Percentiles rank a stretch among this genome's conserved stretches.
Conservation (phyloP, 2,113 vertebrate species). For the Falco punctatus region DNA sequence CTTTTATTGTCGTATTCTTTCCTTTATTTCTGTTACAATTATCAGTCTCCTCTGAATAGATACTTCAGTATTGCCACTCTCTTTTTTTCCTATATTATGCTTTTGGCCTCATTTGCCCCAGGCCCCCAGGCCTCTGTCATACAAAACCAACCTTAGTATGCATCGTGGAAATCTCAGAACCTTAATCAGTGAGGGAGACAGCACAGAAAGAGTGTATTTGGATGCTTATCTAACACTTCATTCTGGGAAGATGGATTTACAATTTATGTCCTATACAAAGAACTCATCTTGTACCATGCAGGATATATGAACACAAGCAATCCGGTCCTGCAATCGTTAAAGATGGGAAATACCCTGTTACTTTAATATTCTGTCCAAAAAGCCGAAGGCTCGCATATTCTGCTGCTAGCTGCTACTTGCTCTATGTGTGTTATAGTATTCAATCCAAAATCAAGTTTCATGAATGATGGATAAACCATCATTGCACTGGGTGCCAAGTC, state of each 20-base stretch:
- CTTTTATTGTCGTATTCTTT: background rate
- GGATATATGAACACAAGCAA: background rate
- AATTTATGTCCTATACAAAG: background rate
- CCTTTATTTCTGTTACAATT: background rate
- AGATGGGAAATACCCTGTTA: background rate
- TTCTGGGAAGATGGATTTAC: background rate
- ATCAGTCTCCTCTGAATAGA: background rate
- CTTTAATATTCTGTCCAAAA: background rate
- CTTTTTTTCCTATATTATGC: background rate
- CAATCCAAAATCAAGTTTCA: background rate
- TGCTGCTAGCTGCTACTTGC: background rate
- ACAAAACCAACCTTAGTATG: background rate
- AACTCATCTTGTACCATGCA: background rate
- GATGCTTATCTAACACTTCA: background rate
- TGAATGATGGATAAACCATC: background rate
- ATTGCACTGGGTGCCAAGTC: background rate
- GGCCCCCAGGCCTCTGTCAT: background rate
- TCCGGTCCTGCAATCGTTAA: background rate
- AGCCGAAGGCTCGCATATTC: background rate
- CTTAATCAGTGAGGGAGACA: background rate
- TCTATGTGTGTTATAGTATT: background rate
- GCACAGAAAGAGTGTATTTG: background rate
- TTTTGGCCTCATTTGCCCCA: background rate
- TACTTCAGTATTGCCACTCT: background rate
- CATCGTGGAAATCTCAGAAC: background rate